These are phyloP conservation scores for Ormyrus nitidulus DNA, from an alignment of 2,888 invertebrate species.

Conservation along the genomic window DNA sequence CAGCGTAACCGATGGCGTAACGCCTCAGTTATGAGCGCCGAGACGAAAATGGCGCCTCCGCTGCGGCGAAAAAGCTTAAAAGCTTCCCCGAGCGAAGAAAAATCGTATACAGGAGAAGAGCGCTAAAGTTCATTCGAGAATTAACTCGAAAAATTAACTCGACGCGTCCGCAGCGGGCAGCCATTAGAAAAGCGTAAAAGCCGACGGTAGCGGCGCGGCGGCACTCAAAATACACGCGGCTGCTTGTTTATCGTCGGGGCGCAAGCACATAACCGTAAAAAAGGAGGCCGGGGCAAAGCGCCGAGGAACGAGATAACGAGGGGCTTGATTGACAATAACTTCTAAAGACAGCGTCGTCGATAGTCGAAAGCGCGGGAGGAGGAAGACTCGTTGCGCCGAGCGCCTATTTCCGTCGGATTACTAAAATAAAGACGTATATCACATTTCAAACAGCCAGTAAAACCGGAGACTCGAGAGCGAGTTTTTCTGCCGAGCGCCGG, in stretches of 20 bases:
- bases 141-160: too few relatives aligned
- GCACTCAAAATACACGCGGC: slow-evolving; percentile 1
- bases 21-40: slow-evolving; percentile 19
- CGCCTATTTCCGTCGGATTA: slow-evolving; percentile 43
- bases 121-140: too few relatives aligned
- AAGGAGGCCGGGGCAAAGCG: too few relatives aligned
- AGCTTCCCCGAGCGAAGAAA: too few relatives aligned
- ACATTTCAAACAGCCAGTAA: slow-evolving; percentile 48
- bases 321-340: slow-evolving; percentile 36
- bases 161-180: too few relatives aligned
- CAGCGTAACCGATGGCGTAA: slow-evolving; percentile 5
- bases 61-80: too few relatives aligned
- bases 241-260: too few relatives aligned
- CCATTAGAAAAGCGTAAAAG: not conserved
- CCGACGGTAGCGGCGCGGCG: slow-evolving; percentile 4
- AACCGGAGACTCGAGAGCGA: slow-evolving; percentile 24
- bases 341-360: slow-evolving; percentile 7
- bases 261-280: too few relatives aligned
- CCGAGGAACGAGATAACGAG: not conserved
- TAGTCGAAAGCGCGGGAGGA: not conserved
- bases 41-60: not conserved
- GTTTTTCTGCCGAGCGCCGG: slow-evolving; percentile 8
- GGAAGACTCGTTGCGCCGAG: slow-evolving; percentile 1
- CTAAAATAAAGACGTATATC: slow-evolving; percentile 54
- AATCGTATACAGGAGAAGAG: too few relatives aligned